A percentile compares a stretch with the other conserved stretches of the same genome.
Evolutionary conservation across 2,888 invertebrate genomes (phyloP).

Genomic region (Eretmocerus hayati): DNA sequence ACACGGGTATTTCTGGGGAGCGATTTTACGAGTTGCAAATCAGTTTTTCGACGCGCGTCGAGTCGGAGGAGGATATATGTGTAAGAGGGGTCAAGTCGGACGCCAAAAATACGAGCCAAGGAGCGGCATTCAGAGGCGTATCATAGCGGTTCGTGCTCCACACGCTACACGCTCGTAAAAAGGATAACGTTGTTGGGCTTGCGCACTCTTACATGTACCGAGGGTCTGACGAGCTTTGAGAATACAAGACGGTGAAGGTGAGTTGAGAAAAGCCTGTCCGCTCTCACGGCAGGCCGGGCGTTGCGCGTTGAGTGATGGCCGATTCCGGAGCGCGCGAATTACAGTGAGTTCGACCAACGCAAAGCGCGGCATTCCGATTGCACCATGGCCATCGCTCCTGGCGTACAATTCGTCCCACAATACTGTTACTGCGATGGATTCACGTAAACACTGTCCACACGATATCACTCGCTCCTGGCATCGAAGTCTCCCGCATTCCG

Average conservation of each 20-base stretch:
- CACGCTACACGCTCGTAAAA: no score
- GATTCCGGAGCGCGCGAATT: background rate
- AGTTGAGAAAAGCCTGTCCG: no score
- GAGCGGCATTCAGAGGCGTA: no score
- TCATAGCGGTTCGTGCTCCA: no score
- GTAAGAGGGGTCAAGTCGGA: constrained; percentile 1
- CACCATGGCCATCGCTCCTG: no score
- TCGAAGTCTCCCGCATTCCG: constrained; percentile 41
- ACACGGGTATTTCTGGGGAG: constrained; percentile 17
- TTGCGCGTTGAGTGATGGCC: background rate
- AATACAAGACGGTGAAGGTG: background rate
- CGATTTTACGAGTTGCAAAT: constrained; percentile 21
- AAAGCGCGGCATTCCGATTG: no score
- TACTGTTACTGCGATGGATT: no score
- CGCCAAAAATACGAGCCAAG: constrained; percentile 13
- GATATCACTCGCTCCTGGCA: constrained; percentile 35
- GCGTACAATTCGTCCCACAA: no score
- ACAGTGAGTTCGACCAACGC: constrained; percentile 28
- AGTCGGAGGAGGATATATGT: background rate
- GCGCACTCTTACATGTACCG: no score
- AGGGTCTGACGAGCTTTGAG: constrained; percentile 2
- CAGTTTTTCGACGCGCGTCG: constrained; percentile 12
- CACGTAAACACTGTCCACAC: no score
- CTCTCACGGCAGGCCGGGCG: background rate
- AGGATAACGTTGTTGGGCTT: no score